Evolutionary conservation across 1,140 invertebrate species (phyloP).

Genomic region (Saxidomus purpurata): DNA sequence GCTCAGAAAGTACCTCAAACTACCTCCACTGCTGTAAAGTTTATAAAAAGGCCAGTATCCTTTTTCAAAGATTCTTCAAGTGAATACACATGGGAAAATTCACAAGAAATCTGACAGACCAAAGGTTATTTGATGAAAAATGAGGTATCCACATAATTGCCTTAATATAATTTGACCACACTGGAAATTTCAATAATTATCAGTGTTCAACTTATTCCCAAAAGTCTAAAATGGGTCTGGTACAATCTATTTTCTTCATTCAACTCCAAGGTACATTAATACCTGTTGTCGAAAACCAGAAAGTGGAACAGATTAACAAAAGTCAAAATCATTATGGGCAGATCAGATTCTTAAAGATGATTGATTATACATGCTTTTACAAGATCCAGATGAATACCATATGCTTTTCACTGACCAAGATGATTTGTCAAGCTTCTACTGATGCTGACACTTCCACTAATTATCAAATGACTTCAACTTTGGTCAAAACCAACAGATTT

Average conservation of each 20-base stretch:
- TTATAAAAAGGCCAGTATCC: no score
- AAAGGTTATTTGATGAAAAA: constrained; percentile 43
- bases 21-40: no score
- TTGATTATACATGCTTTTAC: constrained; percentile 58
- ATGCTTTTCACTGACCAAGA: constrained; percentile 58
- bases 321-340: constrained; percentile 19
- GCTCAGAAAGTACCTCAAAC: no score
- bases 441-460: constrained; percentile 26
- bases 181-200: constrained; percentile 7
- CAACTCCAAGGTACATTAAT: constrained; percentile 48
- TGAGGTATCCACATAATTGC: constrained; percentile 7
- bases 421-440: constrained; percentile 57
- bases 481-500: constrained; percentile 23
- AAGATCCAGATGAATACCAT: constrained; percentile 53
- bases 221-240: background rate
- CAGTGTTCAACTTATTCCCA: constrained; percentile 25
- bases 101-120: constrained; percentile 13
- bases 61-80: no score
- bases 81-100: background rate
- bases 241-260: constrained; percentile 19
- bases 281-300: constrained; percentile 31
- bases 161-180: constrained; percentile 28
- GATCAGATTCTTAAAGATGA: constrained; percentile 49
- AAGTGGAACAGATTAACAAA: constrained; percentile 35
- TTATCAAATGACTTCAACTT: constrained; percentile 22